Conservation (phyloP, 2,113 vertebrate genomes). For the Nothobranchius furzeri region DNA sequence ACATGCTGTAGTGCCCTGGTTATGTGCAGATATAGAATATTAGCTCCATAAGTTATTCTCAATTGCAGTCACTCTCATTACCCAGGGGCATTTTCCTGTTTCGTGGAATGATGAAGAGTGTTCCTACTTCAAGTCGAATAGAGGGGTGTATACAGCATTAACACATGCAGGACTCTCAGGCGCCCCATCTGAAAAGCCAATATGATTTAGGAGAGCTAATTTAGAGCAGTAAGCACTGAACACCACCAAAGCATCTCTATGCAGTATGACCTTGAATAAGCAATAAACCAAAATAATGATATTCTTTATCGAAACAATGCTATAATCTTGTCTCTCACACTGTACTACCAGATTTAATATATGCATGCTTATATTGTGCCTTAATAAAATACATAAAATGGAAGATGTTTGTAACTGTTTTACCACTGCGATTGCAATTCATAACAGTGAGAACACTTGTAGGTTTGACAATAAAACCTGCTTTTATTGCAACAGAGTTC, state of each 20-base stretch:
- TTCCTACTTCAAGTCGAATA: constrained; percentile 64
- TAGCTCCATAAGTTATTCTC: constrained; percentile 82
- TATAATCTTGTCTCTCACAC: constrained; percentile 62
- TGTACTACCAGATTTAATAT: constrained; percentile 54
- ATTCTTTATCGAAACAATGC: constrained; percentile 75
- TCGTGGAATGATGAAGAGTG: constrained; percentile 72
- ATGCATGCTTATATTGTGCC: constrained; percentile 60
- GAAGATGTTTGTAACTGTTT: constrained; percentile 66
- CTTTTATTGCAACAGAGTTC: constrained; percentile 50
- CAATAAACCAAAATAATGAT: constrained; percentile 77
- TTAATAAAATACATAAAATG: constrained; percentile 75
- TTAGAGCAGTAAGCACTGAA: constrained; percentile 85
- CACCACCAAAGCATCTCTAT: constrained; percentile 67
- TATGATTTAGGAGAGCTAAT: constrained; percentile 81
- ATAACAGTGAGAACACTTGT: constrained; percentile 46
- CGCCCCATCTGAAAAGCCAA: constrained; percentile 68
- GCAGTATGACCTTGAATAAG: constrained; percentile 77
- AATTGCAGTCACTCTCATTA: constrained; percentile 79
- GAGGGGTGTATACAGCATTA: constrained; percentile 73
- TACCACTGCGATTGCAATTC: constrained; percentile 51
- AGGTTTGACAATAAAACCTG: constrained; percentile 43
- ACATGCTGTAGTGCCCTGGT: constrained; percentile 62
- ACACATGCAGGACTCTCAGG: constrained; percentile 76
- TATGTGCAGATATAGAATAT: constrained; percentile 78
- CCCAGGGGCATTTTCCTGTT: constrained; percentile 72